phyloP scores from a whole-genome alignment of 1,140 invertebrate genomes.

The Drosophila mayri region DNA sequence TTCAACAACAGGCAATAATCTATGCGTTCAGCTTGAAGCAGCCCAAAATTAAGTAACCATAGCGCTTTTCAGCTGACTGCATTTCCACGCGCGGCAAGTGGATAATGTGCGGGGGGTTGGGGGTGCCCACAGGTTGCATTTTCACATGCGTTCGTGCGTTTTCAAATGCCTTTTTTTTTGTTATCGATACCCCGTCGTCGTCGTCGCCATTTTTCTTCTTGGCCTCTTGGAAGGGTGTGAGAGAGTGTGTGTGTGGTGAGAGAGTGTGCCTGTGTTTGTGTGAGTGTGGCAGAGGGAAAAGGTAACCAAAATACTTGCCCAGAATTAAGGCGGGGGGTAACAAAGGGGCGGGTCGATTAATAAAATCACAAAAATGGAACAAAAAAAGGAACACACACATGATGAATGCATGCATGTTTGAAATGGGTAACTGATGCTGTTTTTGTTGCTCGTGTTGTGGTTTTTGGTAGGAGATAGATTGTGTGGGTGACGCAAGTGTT shows the following conservation, averaged over 20 bases:
- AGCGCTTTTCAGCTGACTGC: slow-evolving; percentile 35
- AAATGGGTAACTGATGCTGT: slow-evolving; percentile 30
- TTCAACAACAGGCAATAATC: slow-evolving; percentile 57
- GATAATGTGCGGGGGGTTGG: slow-evolving; percentile 1
- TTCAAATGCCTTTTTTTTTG: slow-evolving; percentile 46
- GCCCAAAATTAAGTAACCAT: slow-evolving; percentile 14
- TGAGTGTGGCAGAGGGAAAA: slow-evolving; percentile 56
- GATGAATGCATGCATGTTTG: slow-evolving; percentile 37
- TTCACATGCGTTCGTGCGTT: slow-evolving; percentile 58
- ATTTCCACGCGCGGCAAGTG: slow-evolving; percentile 34
- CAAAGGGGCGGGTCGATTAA: slow-evolving; percentile 43
- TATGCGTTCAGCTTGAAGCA: slow-evolving; percentile 27
- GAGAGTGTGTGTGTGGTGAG: slow-evolving; percentile 28
- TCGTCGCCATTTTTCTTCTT: slow-evolving; percentile 78
- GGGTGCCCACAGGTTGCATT: slow-evolving; percentile 66
- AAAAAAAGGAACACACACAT: slow-evolving; percentile 20
- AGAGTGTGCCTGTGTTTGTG: slow-evolving; percentile 34
- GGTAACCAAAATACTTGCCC: slow-evolving; percentile 77
- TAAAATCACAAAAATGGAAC: slow-evolving; percentile 56
- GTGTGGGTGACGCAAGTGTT: slow-evolving; percentile 74
- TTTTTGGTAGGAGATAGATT: slow-evolving; percentile 26
- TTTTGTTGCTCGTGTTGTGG: slow-evolving; percentile 25
- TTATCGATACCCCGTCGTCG: slow-evolving; percentile 71
- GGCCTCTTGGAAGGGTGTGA: slow-evolving; percentile 55
- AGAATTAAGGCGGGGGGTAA: slow-evolving; percentile 41